phyloP scores from a whole-genome alignment of 2,797 vertebrate genomes.

The Mormyrops attenuatus region DNA sequence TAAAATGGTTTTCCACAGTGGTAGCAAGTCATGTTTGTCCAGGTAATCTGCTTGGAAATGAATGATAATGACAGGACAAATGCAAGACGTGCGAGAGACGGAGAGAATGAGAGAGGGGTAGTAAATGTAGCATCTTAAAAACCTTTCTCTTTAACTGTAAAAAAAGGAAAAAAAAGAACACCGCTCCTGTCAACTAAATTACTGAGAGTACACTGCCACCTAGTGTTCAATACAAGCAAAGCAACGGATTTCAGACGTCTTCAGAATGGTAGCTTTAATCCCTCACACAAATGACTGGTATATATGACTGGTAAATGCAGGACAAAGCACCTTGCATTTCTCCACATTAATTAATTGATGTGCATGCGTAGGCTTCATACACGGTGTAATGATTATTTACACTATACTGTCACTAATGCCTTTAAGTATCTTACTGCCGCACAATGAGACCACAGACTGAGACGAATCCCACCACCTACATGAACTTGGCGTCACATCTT shows the following conservation, averaged over 20 bases:
- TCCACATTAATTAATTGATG: neutral
- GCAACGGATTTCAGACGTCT: neutral
- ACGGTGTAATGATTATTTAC: neutral
- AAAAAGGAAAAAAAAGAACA: neutral
- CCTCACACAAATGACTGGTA: neutral
- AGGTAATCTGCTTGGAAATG: slow-evolving; percentile 18
- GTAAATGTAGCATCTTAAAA: neutral
- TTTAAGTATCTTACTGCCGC: neutral
- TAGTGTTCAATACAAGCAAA: slow-evolving; percentile 9
- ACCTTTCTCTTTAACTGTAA: neutral
- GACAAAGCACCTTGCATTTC: neutral
- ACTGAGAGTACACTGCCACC: slow-evolving; percentile 14
- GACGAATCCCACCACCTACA: neutral
- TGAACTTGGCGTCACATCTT: neutral
- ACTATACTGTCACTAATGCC: neutral
- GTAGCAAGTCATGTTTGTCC: slow-evolving; percentile 4
- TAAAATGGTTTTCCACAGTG: slow-evolving; percentile 11
- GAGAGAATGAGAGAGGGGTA: neutral
- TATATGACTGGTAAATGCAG: neutral
- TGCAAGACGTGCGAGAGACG: neutral
- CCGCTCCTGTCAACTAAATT: neutral
- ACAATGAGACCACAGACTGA: neutral
- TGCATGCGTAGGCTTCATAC: neutral
- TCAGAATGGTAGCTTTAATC: neutral
- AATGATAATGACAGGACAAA: slow-evolving; percentile 17